Conservation (phyloP, 2,888 invertebrate genomes). For the Epirrhoe tristata region DNA sequence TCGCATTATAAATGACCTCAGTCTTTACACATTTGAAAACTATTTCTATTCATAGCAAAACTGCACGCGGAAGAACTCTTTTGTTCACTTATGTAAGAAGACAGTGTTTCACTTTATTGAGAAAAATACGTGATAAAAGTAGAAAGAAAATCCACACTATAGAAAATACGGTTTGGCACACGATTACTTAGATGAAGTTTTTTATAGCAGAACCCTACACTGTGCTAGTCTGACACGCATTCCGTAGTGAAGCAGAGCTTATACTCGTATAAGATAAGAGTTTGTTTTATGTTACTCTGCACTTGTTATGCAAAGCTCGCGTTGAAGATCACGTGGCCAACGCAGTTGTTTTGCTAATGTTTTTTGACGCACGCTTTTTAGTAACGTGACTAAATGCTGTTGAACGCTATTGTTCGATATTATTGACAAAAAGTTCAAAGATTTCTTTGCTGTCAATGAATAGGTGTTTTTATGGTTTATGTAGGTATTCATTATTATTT, state of each 20-base stretch:
- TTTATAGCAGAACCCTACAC: no score
- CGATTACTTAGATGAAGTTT: no score
- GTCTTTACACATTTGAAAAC: conserved; percentile 2
- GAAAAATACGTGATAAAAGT: no score
- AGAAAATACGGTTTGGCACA: no score
- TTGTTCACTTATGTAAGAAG: conserved; percentile 1
- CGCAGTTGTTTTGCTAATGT: conserved; percentile 8
- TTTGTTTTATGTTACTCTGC: background rate
- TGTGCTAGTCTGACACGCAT: no score
- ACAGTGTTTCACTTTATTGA: background rate
- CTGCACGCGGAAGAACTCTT: conserved; percentile 8
- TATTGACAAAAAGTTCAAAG: conserved; percentile 7
- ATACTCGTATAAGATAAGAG: background rate
- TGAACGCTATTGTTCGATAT: conserved; percentile 10
- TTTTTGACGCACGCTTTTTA: conserved; percentile 17
- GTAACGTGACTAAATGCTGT: conserved; percentile 17
- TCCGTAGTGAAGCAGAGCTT: no score
- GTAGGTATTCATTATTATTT: background rate
- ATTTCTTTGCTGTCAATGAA: conserved; percentile 3
- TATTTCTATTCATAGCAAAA: conserved; percentile 2
- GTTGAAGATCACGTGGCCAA: conserved; percentile 6
- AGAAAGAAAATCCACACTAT: no score
- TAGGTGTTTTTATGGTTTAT: background rate
- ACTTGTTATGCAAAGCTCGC: conserved; percentile 1
- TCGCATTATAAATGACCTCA: conserved; percentile 3